phyloP scores from a whole-genome alignment of 37 sponge, comb jelly and placozoan species.

The Spongilla lacustris region DNA sequence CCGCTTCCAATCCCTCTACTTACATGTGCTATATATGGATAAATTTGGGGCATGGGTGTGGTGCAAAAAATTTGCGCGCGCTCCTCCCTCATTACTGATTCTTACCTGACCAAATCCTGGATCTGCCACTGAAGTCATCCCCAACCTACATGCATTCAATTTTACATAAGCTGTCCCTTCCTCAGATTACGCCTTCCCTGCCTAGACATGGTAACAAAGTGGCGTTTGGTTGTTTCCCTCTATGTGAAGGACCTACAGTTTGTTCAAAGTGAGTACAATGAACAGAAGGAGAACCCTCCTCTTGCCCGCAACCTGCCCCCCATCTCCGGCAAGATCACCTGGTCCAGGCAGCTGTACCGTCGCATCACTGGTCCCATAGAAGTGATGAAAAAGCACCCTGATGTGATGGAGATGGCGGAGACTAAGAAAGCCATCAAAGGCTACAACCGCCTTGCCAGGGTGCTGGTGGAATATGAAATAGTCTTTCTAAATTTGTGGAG shows the following conservation, averaged over 20 bases:
- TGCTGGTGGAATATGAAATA: constrained; percentile 95
- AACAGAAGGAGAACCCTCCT: constrained; percentile 86
- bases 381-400: constrained; percentile 51
- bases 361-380: constrained; percentile 87
- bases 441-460: constrained; percentile 91
- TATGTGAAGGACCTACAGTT: constrained; percentile 84
- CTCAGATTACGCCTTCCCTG: constrained; percentile 75
- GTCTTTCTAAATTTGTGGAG: constrained; percentile 79
- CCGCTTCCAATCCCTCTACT: too few species aligned
- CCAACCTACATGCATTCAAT: background rate
- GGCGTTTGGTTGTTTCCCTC: constrained; percentile 44
- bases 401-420: constrained; percentile 70
- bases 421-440: constrained; percentile 84
- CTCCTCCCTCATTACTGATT: too few species aligned
- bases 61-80: too few species aligned
- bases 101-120: too few species aligned
- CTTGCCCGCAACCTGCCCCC: constrained; percentile 93
- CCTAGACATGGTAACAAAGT: constrained; percentile 73
- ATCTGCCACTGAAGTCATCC: too few species aligned
- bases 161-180: background rate
- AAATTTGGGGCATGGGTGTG: too few species aligned
- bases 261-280: constrained; percentile 86
- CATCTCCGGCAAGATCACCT: constrained; percentile 91
- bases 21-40: too few species aligned
- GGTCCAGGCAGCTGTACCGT: constrained; percentile 93